These are phyloP conservation scores for Eurystomus gularis DNA, from an alignment of 2,113 vertebrate species.

Conservation along the genomic window DNA sequence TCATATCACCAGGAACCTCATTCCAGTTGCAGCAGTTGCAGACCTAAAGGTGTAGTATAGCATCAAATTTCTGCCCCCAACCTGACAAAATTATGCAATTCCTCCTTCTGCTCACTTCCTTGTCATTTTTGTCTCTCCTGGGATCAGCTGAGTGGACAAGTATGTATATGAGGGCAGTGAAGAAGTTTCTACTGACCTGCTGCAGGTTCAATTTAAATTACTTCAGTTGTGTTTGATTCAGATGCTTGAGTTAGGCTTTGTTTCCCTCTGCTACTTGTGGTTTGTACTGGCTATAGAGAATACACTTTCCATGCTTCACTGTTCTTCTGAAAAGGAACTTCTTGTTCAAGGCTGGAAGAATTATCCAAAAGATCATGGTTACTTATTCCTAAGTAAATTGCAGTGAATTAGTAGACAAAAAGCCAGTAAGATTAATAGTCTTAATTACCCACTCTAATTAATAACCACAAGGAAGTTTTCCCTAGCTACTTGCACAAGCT, in stretches of 20 bases:
- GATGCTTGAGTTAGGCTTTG: neutral
- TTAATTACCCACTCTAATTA: slow-evolving; percentile 67
- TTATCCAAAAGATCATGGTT: slow-evolving; percentile 29
- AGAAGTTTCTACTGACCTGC: neutral
- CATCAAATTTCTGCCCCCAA: neutral
- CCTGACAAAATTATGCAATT: neutral
- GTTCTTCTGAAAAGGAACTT: neutral
- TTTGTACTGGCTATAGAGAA: slow-evolving; percentile 30
- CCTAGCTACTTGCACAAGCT: slow-evolving; percentile 38
- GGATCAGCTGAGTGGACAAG: neutral
- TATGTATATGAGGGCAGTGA: neutral
- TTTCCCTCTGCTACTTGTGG: neutral
- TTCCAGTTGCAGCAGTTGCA: neutral
- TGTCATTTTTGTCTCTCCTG: neutral
- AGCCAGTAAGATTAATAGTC: slow-evolving; percentile 65
- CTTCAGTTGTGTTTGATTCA: neutral
- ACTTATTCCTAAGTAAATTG: slow-evolving; percentile 39
- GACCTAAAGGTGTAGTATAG: neutral
- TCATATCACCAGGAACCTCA: neutral
- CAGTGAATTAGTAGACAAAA: slow-evolving; percentile 49
- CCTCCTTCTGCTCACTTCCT: neutral
- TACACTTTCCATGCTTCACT: neutral
- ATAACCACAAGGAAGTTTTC: slow-evolving; percentile 59
- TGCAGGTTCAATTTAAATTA: neutral
- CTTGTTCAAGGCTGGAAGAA: slow-evolving; percentile 8